These are phyloP conservation scores for Oreonectes daqikongensis DNA, from an alignment of 2,797 vertebrate genomes.

Conservation along the genomic window DNA sequence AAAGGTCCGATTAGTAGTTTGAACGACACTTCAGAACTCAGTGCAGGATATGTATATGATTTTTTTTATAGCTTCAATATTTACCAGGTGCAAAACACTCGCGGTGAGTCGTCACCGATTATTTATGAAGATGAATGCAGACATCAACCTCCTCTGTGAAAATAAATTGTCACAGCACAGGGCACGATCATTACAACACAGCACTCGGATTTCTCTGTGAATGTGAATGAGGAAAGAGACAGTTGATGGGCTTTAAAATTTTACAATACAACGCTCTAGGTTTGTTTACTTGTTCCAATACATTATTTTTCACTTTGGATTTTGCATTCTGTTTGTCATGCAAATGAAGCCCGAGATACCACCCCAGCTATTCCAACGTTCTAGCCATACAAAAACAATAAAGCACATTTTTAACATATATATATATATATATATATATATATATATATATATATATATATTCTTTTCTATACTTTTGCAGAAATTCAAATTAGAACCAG, in stretches of 20 bases:
- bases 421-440: not conserved
- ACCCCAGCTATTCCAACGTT: not conserved
- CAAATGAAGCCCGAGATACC: not conserved
- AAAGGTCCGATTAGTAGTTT: not conserved
- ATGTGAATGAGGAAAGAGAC: not conserved
- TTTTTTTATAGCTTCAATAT: not conserved
- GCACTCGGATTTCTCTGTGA: not conserved
- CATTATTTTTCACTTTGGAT: conserved; percentile 19
- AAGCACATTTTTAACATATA: not conserved
- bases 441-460: not conserved
- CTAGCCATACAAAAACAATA: not conserved
- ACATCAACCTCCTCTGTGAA: not conserved
- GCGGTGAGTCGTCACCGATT: not conserved
- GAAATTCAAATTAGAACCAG: not conserved
- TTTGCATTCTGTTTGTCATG: conserved; percentile 13
- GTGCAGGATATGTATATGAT: not conserved
- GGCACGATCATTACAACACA: not conserved
- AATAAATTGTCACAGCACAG: conserved; percentile 3
- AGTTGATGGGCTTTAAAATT: not conserved
- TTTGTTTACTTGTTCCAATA: conserved; percentile 22
- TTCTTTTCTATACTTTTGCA: not conserved
- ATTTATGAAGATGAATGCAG: conserved; percentile 8
- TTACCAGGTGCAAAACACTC: conserved; percentile 1
- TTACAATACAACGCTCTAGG: not conserved
- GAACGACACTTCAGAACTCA: not conserved